phyloP scores from a whole-genome alignment of 2,113 vertebrate species.

The Phoxinus phoxinus region DNA sequence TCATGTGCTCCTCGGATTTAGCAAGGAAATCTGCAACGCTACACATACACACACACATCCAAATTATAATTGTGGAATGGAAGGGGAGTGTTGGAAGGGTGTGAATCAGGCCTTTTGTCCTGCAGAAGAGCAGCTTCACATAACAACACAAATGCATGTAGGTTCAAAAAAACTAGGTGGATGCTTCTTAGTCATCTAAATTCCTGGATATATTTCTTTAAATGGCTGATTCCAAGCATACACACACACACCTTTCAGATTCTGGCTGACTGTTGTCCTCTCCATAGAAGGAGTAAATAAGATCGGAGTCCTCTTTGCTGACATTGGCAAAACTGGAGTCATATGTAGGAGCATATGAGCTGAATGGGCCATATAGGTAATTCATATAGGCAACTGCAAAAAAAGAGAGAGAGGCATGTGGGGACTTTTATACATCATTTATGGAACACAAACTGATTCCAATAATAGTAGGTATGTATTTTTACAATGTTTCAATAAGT shows the following conservation, averaged over 20 bases:
- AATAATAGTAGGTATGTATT: not conserved
- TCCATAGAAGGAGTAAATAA: conserved; percentile 89
- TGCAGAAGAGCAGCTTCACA: not conserved
- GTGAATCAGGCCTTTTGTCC: conserved; percentile 29
- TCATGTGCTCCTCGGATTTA: conserved; percentile 87
- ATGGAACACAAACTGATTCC: not conserved
- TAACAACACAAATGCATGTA: not conserved
- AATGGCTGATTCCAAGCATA: not conserved
- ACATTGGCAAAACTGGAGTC: conserved; percentile 96
- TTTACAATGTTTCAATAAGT: not conserved
- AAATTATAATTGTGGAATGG: conserved; percentile 8
- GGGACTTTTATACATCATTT: not conserved
- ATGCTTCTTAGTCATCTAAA: not conserved
- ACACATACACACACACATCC: conserved; percentile 32
- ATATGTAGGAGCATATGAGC: conserved; percentile 91
- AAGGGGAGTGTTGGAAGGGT: conserved; percentile 10
- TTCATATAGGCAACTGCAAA: conserved; percentile 90
- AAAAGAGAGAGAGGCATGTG: not conserved
- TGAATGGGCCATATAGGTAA: conserved; percentile 86
- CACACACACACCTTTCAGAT: conserved; percentile 82
- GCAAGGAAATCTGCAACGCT: conserved; percentile 87
- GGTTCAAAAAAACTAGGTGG: not conserved
- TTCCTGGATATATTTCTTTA: not conserved
- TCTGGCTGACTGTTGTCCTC: conserved; percentile 85
- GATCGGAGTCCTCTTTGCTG: conserved; percentile 95